Base-by-base conservation (phyloP, 2,113 vertebrate genomes). In the Phyllostomus hastatus region DNA sequence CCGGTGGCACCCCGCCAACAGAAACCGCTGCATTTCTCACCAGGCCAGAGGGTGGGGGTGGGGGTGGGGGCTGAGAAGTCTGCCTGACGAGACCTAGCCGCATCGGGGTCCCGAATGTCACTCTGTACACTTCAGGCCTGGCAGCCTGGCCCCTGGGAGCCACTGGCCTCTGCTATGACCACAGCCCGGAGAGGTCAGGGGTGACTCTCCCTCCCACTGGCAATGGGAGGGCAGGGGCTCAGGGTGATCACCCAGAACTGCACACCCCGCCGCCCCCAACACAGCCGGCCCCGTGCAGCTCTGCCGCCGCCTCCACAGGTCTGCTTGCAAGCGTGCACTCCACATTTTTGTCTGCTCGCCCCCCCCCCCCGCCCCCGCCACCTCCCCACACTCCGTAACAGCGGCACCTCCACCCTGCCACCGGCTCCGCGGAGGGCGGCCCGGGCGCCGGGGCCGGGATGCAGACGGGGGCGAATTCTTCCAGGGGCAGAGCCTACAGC, bases 291-390 rank as follows among this genome's bases (percentile, higher is more conserved):
- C 97, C 50, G 92, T 19, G 4, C 46, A 2, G 82, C 52, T 50
- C 93, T 84, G 94, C 93, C 94, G 97, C 93, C 70, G 1, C 94
- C 91, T 94, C 96, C 95, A 54, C 87, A 94, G 90, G 90, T 64
- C 92, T 66, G 90, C 91, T 64, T 28, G 14, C 73, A 57, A 94
- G 95, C 79, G 1, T 7, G 31, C 67, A 64, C 92, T 67, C 84
- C 78, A 57, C 88, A 9, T 17, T 46, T 57, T 87, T 73, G 88
- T 67, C 94, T 93, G 95, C 89, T 61, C 9, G 0, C 12, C 75
- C 89, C 38, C 93, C 86, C 78, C 92, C 81, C n/a, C n/a, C n/a
- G n/a, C n/a, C n/a, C n/a, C n/a, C n/a, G n/a, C n/a, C 1, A 70
- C 46, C 70, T 78, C 83, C 75, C 50, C 91, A 7, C 66, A 76